Percentiles rank a stretch among this genome's conserved stretches.
phyloP scores from a whole-genome alignment of 1,140 invertebrate genomes.

The Drosophila jambulina region DNA sequence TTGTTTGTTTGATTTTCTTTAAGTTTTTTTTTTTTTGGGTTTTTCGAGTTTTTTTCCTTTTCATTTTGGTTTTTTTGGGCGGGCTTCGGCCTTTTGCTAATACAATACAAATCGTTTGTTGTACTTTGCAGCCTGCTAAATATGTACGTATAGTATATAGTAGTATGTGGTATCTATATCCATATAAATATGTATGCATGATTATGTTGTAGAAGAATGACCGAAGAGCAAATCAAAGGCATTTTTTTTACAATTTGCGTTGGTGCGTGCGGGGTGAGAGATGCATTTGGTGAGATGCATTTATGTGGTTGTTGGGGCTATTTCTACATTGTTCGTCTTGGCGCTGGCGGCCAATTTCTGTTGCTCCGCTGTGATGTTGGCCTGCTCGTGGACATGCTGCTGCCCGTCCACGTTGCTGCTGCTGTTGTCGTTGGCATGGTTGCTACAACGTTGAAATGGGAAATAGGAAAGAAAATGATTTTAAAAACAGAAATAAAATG shows the following conservation, averaged over 20 bases:
- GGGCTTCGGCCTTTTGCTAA: conserved; percentile 69
- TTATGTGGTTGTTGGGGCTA: conserved; percentile 71
- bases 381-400: conserved; percentile 22
- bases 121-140: conserved; percentile 69
- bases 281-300: conserved; percentile 7
- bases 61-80: conserved; percentile 68
- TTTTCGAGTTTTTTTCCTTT: conserved; percentile 29
- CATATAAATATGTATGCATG: conserved; percentile 78
- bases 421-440: conserved; percentile 72
- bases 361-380: conserved; percentile 53
- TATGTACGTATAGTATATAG: conserved; percentile 66
- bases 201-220: conserved; percentile 69
- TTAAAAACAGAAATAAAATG: background rate
- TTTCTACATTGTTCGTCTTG: conserved; percentile 64
- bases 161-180: conserved; percentile 71
- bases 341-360: conserved; percentile 49
- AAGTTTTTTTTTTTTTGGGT: conserved; percentile 20
- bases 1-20: background rate
- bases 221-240: conserved; percentile 78
- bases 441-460: conserved; percentile 35
- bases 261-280: conserved; percentile 18
- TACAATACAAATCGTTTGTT: conserved; percentile 77
- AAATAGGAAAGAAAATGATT: background rate
- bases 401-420: conserved; percentile 40
- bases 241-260: conserved; percentile 55